phyloP scores from a whole-genome alignment of 2,113 vertebrate genomes.

The Lampris incognitus region DNA sequence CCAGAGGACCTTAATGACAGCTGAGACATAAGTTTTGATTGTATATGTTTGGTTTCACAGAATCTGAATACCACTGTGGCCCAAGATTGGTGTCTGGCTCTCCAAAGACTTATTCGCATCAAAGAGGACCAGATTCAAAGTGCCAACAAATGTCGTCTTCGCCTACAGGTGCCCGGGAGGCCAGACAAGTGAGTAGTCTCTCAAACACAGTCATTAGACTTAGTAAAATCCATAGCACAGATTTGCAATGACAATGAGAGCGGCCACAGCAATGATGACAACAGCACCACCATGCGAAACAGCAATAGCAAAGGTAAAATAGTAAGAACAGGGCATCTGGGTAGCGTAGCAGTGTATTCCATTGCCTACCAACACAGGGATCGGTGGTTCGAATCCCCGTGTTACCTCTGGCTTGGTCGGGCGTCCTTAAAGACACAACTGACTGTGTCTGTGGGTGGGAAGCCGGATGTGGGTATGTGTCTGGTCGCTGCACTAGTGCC shows the following conservation, averaged over 20 bases:
- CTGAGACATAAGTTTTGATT: constrained; percentile 41
- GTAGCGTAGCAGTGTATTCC: too few relatives aligned
- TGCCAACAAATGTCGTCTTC: constrained; percentile 94
- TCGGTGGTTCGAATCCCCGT: too few relatives aligned
- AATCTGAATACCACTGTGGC: constrained; percentile 96
- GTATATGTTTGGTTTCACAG: constrained; percentile 69
- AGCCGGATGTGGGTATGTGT: too few relatives aligned
- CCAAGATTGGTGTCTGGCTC: constrained; percentile 95
- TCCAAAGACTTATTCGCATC: constrained; percentile 93
- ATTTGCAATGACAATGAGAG: neutral
- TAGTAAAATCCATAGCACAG: neutral
- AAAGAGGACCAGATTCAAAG: constrained; percentile 97
- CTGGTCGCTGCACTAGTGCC: too few relatives aligned
- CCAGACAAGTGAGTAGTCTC: constrained; percentile 90
- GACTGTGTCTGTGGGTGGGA: too few relatives aligned
- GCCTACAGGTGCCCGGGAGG: constrained; percentile 92
- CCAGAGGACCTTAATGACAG: neutral
- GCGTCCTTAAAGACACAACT: too few relatives aligned
- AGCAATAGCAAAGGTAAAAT: neutral
- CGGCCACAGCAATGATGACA: neutral
- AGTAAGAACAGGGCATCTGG: too few relatives aligned
- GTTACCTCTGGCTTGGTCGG: too few relatives aligned
- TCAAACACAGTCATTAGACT: constrained; percentile 29
- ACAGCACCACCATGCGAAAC: neutral
- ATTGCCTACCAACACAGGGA: too few relatives aligned